A percentile compares a stretch with the other conserved stretches of the same genome.
Conservation (phyloP, 2,888 invertebrate species). For the Monopis laevigella region DNA sequence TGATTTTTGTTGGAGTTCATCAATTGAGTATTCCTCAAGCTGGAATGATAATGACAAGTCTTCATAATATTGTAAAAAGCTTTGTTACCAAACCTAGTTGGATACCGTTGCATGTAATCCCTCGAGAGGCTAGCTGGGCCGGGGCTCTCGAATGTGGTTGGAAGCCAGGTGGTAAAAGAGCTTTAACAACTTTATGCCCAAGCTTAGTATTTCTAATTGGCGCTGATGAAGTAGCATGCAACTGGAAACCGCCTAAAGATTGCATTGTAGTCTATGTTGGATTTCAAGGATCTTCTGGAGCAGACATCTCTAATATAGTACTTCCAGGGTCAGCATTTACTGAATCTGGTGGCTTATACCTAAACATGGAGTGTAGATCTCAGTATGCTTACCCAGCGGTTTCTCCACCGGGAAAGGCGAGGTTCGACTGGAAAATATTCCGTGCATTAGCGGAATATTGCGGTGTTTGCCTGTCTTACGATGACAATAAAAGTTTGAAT, state of each 20-base stretch:
- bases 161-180: slow-evolving; percentile 72
- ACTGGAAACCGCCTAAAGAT: slow-evolving; percentile 76
- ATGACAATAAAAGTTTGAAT: slow-evolving; percentile 31
- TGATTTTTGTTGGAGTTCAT: slow-evolving; percentile 45
- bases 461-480: slow-evolving; percentile 33
- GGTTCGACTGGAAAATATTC: slow-evolving; percentile 98
- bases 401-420: slow-evolving; percentile 90
- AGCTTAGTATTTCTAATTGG: slow-evolving; percentile 89
- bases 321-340: slow-evolving; percentile 97
- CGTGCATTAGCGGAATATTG: slow-evolving; percentile 46
- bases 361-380: slow-evolving; percentile 96
- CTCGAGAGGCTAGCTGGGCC: slow-evolving; percentile 90
- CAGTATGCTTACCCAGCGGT: slow-evolving; percentile 90
- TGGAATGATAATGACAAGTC: slow-evolving; percentile 27
- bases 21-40: slow-evolving; percentile 28
- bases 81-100: slow-evolving; percentile 25
- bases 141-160: slow-evolving; percentile 97
- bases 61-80: slow-evolving; percentile 22
- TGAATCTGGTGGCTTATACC: slow-evolving; percentile 92
- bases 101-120: slow-evolving; percentile 85
- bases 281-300: slow-evolving; percentile 95
- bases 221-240: slow-evolving; percentile 87
- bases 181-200: slow-evolving; percentile 70
- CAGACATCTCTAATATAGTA: slow-evolving; percentile 87
- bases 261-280: slow-evolving; percentile 89